A percentile compares a stretch with the other conserved stretches of the same genome.
Conservation (phyloP, 1,140 invertebrate species). For the Drosophila seguyi region DNA sequence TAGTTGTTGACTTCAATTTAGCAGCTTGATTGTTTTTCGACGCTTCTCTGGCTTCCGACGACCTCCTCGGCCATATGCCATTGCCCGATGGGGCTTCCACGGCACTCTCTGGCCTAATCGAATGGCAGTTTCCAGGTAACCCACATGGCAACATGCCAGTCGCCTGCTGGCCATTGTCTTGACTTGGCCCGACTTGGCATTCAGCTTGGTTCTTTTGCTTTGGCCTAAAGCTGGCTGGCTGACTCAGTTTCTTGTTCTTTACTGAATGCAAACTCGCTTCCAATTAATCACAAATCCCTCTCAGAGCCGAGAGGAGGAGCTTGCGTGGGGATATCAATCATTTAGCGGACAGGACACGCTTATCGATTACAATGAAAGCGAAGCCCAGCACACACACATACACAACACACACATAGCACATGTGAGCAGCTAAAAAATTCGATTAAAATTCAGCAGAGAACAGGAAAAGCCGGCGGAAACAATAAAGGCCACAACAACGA, state of each 20-base stretch:
- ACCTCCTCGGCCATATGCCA: slow-evolving; percentile 29
- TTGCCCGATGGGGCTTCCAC: slow-evolving; percentile 51
- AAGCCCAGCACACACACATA: slow-evolving; percentile 31
- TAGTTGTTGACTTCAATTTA: slow-evolving; percentile 57
- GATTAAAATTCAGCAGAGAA: slow-evolving; percentile 64
- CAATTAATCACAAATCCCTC: slow-evolving; percentile 72
- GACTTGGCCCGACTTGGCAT: slow-evolving; percentile 47
- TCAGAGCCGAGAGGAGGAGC: slow-evolving; percentile 13
- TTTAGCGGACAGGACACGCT: slow-evolving; percentile 66
- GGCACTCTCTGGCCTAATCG: slow-evolving; percentile 20
- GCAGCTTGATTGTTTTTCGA: slow-evolving; percentile 56
- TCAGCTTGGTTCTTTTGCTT: slow-evolving; percentile 19
- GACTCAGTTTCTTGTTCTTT: slow-evolving; percentile 13
- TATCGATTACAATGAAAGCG: slow-evolving; percentile 54
- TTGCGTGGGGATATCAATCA: slow-evolving; percentile 61
- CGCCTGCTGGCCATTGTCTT: slow-evolving; percentile 56
- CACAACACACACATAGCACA: slow-evolving; percentile 13
- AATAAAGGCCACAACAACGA: slow-evolving; percentile 45
- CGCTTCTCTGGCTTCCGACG: slow-evolving; percentile 59
- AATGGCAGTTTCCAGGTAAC: slow-evolving; percentile 57
- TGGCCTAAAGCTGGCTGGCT: slow-evolving; percentile 16
- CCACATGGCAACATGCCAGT: slow-evolving; percentile 74
- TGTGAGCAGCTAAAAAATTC: slow-evolving; percentile 55
- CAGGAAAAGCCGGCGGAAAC: slow-evolving; percentile 47
- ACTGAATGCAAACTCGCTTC: slow-evolving; percentile 21